Evolutionary conservation across 2,888 invertebrate genomes (phyloP), one percentile per base, ranked within the genome.

Genomic region (Ariolimax columbianus): DNA sequence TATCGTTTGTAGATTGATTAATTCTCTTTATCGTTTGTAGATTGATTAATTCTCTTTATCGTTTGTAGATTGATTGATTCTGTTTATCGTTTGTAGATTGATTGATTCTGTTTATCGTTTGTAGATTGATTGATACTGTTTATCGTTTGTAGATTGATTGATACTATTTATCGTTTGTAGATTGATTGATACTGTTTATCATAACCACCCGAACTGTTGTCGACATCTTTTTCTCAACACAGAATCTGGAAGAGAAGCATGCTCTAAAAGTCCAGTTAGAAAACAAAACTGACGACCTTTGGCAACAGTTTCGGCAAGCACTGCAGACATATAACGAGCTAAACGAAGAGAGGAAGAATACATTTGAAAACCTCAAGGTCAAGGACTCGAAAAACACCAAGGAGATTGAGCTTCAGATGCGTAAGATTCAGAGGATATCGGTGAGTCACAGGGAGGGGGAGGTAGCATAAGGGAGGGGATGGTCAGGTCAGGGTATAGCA

Each of bases 211-310:
- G n/a, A n/a, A n/a, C n/a, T n/a, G n/a, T n/a, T n/a, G n/a, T n/a
- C 38, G 38, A 38, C 14, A 36, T 36, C 36, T 17, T 73, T 7
- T 23, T 70, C 38, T 38, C 38, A 23, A 36, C n/a, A 68, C 43
- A 94, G 94, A 94, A 94, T 86, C 88, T 94, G 75, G 94, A 94
- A 88, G 94, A 94, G 87, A 94, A 94, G 88, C 94, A 94, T 89
- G 93, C 94, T 0, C 88, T 94, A 23, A 86, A 92, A 73, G 92
- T 93, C 36, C 90, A 91, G 80, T 90, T 94, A 84, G 94, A 94
- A 86, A 90, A 90, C 59, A 93, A 93, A 59, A 92, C 94, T 26
- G 93, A 94, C 80, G 90, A 93, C 33, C 88, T 94, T 51, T 93
- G 93, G 93, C 90, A 90, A 59, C 91, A 93, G 89, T 94, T 94